Percentiles rank a stretch among this genome's conserved stretches.
phyloP scores from a whole-genome alignment of 2,797 vertebrate species.

The Ictinia mississippiensis region DNA sequence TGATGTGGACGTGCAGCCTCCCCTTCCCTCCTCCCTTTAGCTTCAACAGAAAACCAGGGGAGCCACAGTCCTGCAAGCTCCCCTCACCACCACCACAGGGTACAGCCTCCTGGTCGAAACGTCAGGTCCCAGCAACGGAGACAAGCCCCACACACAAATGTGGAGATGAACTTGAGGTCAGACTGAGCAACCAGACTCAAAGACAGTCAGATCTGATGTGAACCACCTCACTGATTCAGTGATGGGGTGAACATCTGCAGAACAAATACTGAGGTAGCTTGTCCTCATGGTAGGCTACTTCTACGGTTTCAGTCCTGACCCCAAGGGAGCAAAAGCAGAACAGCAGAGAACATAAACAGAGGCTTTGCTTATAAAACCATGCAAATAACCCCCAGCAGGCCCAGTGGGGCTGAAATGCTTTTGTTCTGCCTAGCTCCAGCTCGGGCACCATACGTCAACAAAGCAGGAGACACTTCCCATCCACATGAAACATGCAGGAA shows the following conservation, averaged over 20 bases:
- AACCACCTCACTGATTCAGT: not conserved
- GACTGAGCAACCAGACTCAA: not conserved
- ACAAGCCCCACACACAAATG: not conserved
- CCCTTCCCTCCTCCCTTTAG: not conserved
- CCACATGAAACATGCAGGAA: not conserved
- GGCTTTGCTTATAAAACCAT: not conserved
- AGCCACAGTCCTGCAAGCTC: not conserved
- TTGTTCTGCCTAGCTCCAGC: not conserved
- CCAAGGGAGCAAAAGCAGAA: not conserved
- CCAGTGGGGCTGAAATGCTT: not conserved
- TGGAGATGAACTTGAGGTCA: not conserved
- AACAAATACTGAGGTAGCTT: not conserved
- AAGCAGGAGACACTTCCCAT: not conserved
- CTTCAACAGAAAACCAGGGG: not conserved
- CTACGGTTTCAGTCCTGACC: not conserved
- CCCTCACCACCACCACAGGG: not conserved
- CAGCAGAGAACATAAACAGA: not conserved
- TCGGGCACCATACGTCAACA: rapidly evolving
- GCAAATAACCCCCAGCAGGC: not conserved
- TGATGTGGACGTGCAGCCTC: rapidly evolving
- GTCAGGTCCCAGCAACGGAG: not conserved
- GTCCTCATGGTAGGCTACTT: not conserved
- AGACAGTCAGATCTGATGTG: not conserved
- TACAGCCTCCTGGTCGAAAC: rapidly evolving
- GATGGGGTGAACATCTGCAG: not conserved